A percentile compares a stretch with the other conserved stretches of the same genome.
These are phyloP conservation scores for Gandaritis pyraliata DNA, from an alignment of 2,888 invertebrate species.

Conservation along the genomic window DNA sequence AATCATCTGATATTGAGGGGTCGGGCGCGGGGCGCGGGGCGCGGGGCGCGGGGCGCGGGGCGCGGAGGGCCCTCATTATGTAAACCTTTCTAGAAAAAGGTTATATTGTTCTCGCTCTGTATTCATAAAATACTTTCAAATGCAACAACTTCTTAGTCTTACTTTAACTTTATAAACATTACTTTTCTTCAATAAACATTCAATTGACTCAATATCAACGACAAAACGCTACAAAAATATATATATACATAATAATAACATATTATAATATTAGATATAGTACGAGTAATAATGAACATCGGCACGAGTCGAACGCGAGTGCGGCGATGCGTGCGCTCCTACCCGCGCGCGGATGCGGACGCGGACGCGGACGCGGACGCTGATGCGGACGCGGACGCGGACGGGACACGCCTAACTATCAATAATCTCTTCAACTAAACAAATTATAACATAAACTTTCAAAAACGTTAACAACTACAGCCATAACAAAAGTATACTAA, in stretches of 20 bases:
- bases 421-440: slow-evolving; percentile 74
- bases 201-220: slow-evolving; percentile 84
- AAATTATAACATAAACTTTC: slow-evolving; percentile 74
- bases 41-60: slow-evolving; percentile 51
- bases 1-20: slow-evolving; percentile 80
- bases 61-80: slow-evolving; percentile 63
- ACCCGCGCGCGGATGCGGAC: slow-evolving; percentile 47
- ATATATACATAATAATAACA: slow-evolving; percentile 53
- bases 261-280: slow-evolving; percentile 3
- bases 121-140: slow-evolving; percentile 84
- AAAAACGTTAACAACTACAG: slow-evolving; percentile 83
- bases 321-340: slow-evolving; percentile 37
- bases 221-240: slow-evolving; percentile 84
- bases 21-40: slow-evolving; percentile 53
- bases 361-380: slow-evolving; percentile 47
- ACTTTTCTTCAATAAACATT: slow-evolving; percentile 81
- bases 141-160: slow-evolving; percentile 84
- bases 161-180: slow-evolving; percentile 82
- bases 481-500: slow-evolving; percentile 84
- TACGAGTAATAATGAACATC: slow-evolving; percentile 56
- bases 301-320: slow-evolving; percentile 69
- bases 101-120: slow-evolving; percentile 83
- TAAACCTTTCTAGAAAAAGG: slow-evolving; percentile 83
- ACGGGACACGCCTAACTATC: slow-evolving; percentile 53
- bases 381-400: slow-evolving; percentile 46